Base-by-base conservation (phyloP, 2,888 invertebrate species). In the Syritta pipiens region DNA sequence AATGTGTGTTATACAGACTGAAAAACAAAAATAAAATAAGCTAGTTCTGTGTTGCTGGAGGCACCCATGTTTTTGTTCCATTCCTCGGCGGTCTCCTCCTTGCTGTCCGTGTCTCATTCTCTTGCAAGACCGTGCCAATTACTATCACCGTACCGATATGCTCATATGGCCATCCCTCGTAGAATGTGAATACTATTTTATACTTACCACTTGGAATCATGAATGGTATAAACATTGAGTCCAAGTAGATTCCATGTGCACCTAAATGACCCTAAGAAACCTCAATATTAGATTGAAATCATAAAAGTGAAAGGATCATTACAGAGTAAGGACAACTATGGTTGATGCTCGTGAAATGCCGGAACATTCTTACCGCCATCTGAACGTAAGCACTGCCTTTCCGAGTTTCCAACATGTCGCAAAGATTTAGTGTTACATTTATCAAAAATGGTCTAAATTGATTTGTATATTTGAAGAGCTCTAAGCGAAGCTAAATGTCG, bases 281-380 rank as follows among this genome's bases (percentile, higher is more conserved):
- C 1, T 35, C n/a, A 51, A 6, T n/a, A n/a, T n/a, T n/a, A 2
- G 2, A 6, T 17, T 9, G 2, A 20, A 7, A 5, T 20, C 10
- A 20, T 1, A 1, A 35, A 22, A 22, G n/a, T n/a, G 20, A 35
- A 10, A 9, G 9, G 19, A n/a, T 6, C 1, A 20, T 12, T 40
- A 55, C 55, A 40, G 14, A 17, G 19, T 28, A 55, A 14, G 55
- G 55, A 19, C 55, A 55, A n/a, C 55, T 26, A 9, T 55, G 55
- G 7, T 55, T 55, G 10, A 51, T 20, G 14, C 22, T 51, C 1
- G 35, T 51, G 20, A 32, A 32, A 30, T n/a, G 14, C 3, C 10
- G 10, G 1, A 49, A 1, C 9, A 49, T 14, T 3, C 30, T 49
- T 0, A 30, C 1, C 3, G 9, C 5, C 3, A 30, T 10, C 30